phyloP scores from a whole-genome alignment of 2,113 vertebrate genomes.

The Scomber colias region DNA sequence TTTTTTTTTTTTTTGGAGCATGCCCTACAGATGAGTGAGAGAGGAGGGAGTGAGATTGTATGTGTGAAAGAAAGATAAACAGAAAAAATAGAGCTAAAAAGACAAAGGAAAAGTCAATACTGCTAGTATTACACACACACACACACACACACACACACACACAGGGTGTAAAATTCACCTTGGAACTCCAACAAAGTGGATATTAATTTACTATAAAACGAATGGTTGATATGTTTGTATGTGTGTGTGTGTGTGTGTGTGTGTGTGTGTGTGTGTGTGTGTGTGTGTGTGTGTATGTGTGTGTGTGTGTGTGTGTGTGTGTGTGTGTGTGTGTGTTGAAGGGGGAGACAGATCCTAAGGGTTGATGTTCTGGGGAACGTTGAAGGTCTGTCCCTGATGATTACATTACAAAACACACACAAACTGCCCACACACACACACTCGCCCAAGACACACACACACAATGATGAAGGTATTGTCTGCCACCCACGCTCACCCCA shows the following conservation, averaged over 20 bases:
- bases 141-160: constrained; percentile 71
- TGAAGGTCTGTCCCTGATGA: constrained; percentile 73
- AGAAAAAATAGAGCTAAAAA: constrained; percentile 31
- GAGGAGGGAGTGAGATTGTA: constrained; percentile 16
- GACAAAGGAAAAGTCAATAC: constrained; percentile 38
- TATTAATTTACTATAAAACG: constrained; percentile 71
- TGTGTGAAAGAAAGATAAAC: constrained; percentile 39
- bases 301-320: not conserved
- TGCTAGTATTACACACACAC: constrained; percentile 78
- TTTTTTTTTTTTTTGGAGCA: constrained; percentile 27
- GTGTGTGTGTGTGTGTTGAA: constrained; percentile 7
- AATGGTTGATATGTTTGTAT: constrained; percentile 1
- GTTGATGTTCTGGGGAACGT: constrained; percentile 56
- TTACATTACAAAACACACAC: constrained; percentile 71
- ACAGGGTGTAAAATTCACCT: constrained; percentile 84
- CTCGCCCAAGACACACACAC: constrained; percentile 82
- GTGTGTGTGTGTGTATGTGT: constrained; percentile 20
- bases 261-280: not conserved
- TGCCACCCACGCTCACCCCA: constrained; percentile 84
- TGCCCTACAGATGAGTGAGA: constrained; percentile 41
- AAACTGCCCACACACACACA: constrained; percentile 30
- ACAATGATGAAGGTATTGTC: constrained; percentile 91
- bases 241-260: not conserved
- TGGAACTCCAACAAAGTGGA: constrained; percentile 78
- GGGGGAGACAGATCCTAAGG: constrained; percentile 37